These are phyloP conservation scores for Caranx ignobilis DNA, from an alignment of 2,113 vertebrate species.

Conservation along the genomic window DNA sequence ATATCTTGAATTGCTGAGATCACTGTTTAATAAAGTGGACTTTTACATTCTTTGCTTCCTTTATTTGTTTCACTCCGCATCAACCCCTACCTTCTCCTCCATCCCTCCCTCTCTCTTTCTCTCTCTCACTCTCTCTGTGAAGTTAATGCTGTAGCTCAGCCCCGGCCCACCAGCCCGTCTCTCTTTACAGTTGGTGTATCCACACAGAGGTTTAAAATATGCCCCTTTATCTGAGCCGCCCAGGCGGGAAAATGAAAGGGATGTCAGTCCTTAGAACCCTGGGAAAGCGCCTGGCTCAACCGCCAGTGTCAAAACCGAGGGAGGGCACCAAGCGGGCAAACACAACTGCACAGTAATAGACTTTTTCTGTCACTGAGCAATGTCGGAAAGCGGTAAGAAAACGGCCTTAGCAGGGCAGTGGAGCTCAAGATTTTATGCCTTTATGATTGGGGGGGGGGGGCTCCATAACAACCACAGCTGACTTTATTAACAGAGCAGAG, in stretches of 20 bases:
- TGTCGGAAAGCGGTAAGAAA: slow-evolving; percentile 72
- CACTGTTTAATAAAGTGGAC: slow-evolving; percentile 52
- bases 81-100: slow-evolving; percentile 19
- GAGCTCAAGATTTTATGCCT: slow-evolving; percentile 76
- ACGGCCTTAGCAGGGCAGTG: slow-evolving; percentile 81
- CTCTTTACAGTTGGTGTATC: slow-evolving; percentile 76
- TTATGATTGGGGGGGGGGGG: slow-evolving; percentile 75
- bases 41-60: slow-evolving; percentile 42
- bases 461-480: slow-evolving; percentile 50
- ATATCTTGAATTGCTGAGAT: slow-evolving; percentile 30
- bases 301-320: slow-evolving; percentile 74
- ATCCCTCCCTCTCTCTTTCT: slow-evolving; percentile 34
- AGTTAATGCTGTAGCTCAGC: slow-evolving; percentile 67
- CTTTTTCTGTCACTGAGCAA: slow-evolving; percentile 74
- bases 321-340: slow-evolving; percentile 71
- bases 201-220: slow-evolving; percentile 83
- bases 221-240: slow-evolving; percentile 84
- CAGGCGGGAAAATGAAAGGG: slow-evolving; percentile 84
- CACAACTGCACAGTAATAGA: slow-evolving; percentile 62
- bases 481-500: slow-evolving; percentile 47
- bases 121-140: slow-evolving; percentile 34
- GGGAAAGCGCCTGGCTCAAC: slow-evolving; percentile 80
- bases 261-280: slow-evolving; percentile 81
- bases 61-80: slow-evolving; percentile 50
- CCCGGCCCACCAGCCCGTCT: slow-evolving; percentile 67